These are phyloP conservation scores for Calypte anna DNA, from an alignment of 2,113 vertebrate genomes.

Conservation along the genomic window DNA sequence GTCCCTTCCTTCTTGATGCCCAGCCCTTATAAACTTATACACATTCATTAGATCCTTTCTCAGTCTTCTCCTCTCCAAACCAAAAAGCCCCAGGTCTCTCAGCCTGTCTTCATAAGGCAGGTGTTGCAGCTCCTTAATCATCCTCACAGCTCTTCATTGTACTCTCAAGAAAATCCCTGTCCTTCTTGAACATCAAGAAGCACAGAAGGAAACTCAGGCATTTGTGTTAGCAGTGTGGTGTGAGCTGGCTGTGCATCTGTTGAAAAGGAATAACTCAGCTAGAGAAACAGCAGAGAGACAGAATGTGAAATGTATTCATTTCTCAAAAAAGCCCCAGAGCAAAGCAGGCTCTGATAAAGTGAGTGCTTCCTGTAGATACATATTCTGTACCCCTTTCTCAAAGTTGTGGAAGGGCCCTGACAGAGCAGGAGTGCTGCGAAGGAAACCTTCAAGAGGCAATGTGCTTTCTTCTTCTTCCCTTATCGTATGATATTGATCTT, in stretches of 20 bases:
- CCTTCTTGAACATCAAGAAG: neutral
- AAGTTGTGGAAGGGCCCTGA: neutral
- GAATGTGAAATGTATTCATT: neutral
- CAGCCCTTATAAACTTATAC: too few species aligned
- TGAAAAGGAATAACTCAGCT: neutral
- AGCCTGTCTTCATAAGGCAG: too few species aligned
- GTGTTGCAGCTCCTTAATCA: too few species aligned
- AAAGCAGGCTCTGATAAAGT: neutral
- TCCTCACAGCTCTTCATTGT: too few species aligned
- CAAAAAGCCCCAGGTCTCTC: too few species aligned
- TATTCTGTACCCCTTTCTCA: neutral
- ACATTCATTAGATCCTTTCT: too few species aligned
- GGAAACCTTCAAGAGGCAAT: too few species aligned
- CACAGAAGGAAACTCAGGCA: neutral
- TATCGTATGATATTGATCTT: neutral
- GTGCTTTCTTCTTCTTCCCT: neutral
- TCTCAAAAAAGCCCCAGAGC: neutral
- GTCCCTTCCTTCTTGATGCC: too few species aligned
- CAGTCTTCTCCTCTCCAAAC: too few species aligned
- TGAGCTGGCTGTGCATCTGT: neutral
- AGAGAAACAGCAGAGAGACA: neutral
- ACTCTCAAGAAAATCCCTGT: too few species aligned
- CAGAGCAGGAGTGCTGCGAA: too few species aligned
- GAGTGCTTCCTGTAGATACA: fast-evolving
- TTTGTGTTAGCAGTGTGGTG: neutral